Evolutionary conservation across 1,140 invertebrate species (phyloP).

Genomic region (Bombus affinis): DNA sequence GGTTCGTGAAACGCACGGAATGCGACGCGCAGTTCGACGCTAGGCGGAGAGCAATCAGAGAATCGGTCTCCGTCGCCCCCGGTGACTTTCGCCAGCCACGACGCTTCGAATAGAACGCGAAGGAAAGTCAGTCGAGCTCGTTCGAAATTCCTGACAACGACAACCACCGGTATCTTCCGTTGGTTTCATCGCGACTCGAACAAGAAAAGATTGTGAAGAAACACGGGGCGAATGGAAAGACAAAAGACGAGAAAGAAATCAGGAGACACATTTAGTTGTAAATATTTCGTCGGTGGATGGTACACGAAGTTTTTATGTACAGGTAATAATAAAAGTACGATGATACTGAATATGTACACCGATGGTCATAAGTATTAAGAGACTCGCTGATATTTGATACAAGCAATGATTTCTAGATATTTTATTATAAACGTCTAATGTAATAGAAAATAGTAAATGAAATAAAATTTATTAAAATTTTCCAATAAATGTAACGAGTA

Average conservation of each 20-base stretch:
- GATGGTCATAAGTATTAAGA: too few species aligned
- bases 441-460: too few species aligned
- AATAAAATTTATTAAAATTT: too few species aligned
- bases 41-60: constrained; percentile 35
- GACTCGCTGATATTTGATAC: too few species aligned
- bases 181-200: not conserved
- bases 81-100: constrained; percentile 33
- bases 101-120: not conserved
- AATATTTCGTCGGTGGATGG: not conserved
- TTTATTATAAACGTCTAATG: too few species aligned
- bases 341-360: not conserved
- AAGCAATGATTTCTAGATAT: too few species aligned
- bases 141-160: constrained; percentile 21
- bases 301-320: not conserved
- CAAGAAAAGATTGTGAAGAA: not conserved
- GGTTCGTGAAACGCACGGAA: constrained; percentile 23
- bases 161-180: constrained; percentile 2
- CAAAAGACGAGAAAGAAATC: not conserved
- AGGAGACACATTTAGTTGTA: not conserved
- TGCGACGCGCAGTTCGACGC: not conserved
- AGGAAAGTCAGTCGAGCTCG: constrained; percentile 5
- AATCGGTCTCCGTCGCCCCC: constrained; percentile 10
- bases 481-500: too few species aligned
- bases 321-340: too few species aligned
- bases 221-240: not conserved